Base-by-base conservation (phyloP, 2,888 invertebrate species). In the Macrosiphum euphorbiae region DNA sequence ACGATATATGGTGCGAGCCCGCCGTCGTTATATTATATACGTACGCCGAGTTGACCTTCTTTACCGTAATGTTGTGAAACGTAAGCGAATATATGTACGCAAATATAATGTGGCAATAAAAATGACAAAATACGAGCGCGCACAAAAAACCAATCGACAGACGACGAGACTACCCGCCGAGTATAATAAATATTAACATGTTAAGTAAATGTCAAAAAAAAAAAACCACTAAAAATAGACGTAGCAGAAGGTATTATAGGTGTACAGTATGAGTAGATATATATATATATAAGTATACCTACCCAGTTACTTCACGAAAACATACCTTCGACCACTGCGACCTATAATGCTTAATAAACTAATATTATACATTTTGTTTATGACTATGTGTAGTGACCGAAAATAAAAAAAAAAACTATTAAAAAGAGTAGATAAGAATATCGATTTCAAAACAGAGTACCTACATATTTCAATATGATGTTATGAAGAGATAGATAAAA, bases 181-280 rank as follows among this genome's bases (percentile, higher is more conserved):
- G 20, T 35, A 78, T 35, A 78, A 78, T 78, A 78, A 78, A 78
- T 78, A 78, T 78, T 78, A 78, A 78, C 78, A 78, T 28, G 61
- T n/a, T 67, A 67, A 67, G 16, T 35, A 16, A 67, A 67, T 35
- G 20, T 20, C 35, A 8, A 20, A 20, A 78, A 8, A 20, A 20
- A 78, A 78, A 78, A 78, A 78, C 2, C 20, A 78, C 20, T 78
- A 78, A 78, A 78, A 78, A 78, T 78, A 78, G n/a, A 16, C 35
- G n/a, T 7, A 78, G 35, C 35, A 1, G n/a, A n/a, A n/a, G n/a
- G 67, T 78, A 16, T 7, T 7, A 78, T 20, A 78, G 58, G 26
- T 58, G 8, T 58, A n/a, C n/a, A 58, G 7, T 20, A 16, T 13
- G n/a, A 78, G 5, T 67, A 67, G 0, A 67, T 16, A 67, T 47